These are phyloP conservation scores for Microchrysa polita DNA, from an alignment of 2,888 invertebrate genomes.

Conservation along the genomic window DNA sequence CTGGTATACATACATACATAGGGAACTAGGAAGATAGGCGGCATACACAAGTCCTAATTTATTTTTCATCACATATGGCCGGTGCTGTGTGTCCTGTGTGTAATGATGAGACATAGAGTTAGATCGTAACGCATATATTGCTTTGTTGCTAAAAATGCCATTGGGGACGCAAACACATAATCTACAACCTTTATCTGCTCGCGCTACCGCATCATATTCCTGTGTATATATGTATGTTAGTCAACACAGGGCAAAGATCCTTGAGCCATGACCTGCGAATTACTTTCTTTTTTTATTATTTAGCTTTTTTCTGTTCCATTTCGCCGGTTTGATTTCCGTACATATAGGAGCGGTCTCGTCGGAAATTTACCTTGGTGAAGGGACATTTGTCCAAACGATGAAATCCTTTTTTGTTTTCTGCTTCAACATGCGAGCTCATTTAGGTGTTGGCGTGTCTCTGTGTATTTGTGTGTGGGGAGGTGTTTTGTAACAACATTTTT, in stretches of 20 bases:
- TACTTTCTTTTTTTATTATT: conserved; percentile 11
- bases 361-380: neutral
- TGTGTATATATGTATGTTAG: too few relatives aligned
- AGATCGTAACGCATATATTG: neutral
- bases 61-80: neutral
- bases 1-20: too few relatives aligned
- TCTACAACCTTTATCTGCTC: neutral
- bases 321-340: neutral
- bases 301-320: neutral
- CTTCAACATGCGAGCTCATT: neutral
- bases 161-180: conserved; percentile 18
- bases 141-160: conserved; percentile 15
- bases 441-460: too few relatives aligned
- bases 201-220: conserved; percentile 17
- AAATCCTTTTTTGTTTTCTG: conserved; percentile 11
- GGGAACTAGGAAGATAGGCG: too few relatives aligned
- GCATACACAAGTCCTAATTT: neutral
- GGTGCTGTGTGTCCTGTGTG: neutral
- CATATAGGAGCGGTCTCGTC: neutral
- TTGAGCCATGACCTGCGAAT: conserved; percentile 38
- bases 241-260: conserved; percentile 20
- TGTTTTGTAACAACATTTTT: too few relatives aligned
- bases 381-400: neutral
- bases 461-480: too few relatives aligned
- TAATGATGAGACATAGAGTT: neutral